Evolutionary conservation across 2,888 invertebrate species (phyloP).

Genomic region (Apodemia mormo): DNA sequence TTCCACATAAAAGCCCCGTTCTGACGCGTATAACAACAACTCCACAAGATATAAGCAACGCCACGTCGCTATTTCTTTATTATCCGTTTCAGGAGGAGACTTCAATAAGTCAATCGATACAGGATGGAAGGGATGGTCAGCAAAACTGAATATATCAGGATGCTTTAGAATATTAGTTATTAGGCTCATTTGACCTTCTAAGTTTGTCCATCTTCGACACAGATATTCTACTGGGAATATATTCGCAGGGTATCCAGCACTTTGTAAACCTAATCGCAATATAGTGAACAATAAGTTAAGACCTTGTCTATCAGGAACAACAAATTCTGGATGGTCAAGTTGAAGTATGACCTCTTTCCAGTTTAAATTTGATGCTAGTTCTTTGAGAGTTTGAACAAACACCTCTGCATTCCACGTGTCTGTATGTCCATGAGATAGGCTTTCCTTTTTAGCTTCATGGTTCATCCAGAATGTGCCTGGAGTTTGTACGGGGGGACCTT

Average conservation of each 20-base stretch:
- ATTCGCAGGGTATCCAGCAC: conserved; percentile 86
- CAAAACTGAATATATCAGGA: conserved; percentile 95
- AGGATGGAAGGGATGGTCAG: conserved; percentile 93
- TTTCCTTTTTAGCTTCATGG: conserved; percentile 80
- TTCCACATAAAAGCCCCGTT: conserved; percentile 90
- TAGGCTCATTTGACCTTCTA: conserved; percentile 90
- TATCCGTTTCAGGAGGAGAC: conserved; percentile 96
- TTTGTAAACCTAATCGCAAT: conserved; percentile 90
- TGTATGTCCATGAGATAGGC: conserved; percentile 62
- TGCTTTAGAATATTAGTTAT: too few relatives aligned
- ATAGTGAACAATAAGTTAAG: conserved; percentile 91
- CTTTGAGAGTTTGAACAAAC: conserved; percentile 95
- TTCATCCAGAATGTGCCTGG: conserved; percentile 85
- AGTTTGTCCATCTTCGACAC: conserved; percentile 95
- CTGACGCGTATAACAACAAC: conserved; percentile 91
- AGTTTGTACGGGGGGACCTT: conserved; percentile 86
- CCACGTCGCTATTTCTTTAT: conserved; percentile 96
- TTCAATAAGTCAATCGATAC: conserved; percentile 95
- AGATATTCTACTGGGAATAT: conserved; percentile 93
- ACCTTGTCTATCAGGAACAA: conserved; percentile 92
- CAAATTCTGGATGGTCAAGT: conserved; percentile 94
- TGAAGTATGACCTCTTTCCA: conserved; percentile 97
- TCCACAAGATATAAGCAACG: conserved; percentile 96
- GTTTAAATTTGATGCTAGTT: conserved; percentile 91
- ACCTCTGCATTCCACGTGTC: conserved; percentile 96